Evolutionary conservation across 2,888 invertebrate genomes (phyloP).

Genomic region (Cancer borealis): DNA sequence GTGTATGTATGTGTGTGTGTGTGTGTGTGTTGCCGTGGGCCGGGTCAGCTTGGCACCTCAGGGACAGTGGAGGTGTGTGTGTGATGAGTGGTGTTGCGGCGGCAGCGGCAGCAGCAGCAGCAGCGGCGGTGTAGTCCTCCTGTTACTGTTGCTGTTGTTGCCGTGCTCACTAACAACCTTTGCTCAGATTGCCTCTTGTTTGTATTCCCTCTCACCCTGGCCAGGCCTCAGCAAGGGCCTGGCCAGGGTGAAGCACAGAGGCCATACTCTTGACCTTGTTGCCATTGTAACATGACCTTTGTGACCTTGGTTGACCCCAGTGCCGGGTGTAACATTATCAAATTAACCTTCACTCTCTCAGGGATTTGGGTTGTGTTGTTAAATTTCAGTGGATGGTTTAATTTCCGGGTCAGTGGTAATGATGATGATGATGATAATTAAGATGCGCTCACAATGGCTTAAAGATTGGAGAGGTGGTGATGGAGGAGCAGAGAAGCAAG

Average conservation of each 20-base stretch:
- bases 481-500: slow-evolving; percentile 55
- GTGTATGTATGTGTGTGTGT: not conserved
- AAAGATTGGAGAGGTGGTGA: slow-evolving; percentile 67
- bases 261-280: slow-evolving; percentile 62
- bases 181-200: slow-evolving; percentile 44
- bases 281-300: slow-evolving; percentile 58
- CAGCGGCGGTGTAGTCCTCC: no score
- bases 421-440: not conserved
- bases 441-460: slow-evolving; percentile 58
- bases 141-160: not conserved
- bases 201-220: slow-evolving; percentile 70
- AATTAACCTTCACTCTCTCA: not conserved
- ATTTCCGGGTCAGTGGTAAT: not conserved
- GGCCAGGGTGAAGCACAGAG: slow-evolving; percentile 68
- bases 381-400: not conserved
- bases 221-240: slow-evolving; percentile 11
- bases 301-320: no score
- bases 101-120: not conserved
- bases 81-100: not conserved
- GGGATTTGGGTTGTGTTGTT: not conserved
- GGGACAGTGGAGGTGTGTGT: not conserved
- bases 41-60: not conserved
- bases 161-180: not conserved
- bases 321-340: no score
- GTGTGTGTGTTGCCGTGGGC: not conserved